phyloP scores from a whole-genome alignment of 2,888 invertebrate genomes.

The Sinodicranocentrus sp. region DNA sequence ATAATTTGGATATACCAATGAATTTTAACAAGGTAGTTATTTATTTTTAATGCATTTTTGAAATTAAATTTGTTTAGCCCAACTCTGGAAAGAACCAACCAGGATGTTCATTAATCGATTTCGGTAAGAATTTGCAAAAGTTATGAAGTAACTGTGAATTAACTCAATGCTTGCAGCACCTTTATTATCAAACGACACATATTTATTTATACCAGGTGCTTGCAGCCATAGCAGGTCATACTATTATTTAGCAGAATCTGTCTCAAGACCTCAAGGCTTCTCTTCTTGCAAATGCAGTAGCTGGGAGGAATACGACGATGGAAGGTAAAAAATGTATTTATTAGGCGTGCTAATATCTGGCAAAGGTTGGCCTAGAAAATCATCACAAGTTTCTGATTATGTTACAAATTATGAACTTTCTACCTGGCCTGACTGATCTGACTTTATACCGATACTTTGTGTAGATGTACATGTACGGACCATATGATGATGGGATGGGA shows the following conservation, averaged over 20 bases:
- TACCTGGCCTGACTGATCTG: no score
- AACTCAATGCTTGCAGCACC: no score
- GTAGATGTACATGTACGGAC: slow-evolving; percentile 31
- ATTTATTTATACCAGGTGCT: slow-evolving; percentile 42
- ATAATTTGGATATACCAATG: no score
- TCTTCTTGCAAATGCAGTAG: slow-evolving; percentile 66
- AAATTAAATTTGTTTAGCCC: slow-evolving; percentile 58
- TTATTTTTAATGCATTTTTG: neutral
- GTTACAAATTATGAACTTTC: no score
- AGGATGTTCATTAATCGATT: slow-evolving; percentile 59
- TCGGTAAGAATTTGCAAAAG: slow-evolving; percentile 9
- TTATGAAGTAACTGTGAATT: no score
- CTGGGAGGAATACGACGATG: slow-evolving; percentile 61
- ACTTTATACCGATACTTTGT: no score
- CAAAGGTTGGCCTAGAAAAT: no score
- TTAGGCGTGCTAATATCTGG: neutral
- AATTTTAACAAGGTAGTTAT: no score
- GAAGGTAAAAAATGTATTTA: no score
- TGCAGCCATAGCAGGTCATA: slow-evolving; percentile 72
- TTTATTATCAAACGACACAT: neutral
- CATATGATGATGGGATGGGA: slow-evolving; percentile 42
- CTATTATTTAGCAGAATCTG: slow-evolving; percentile 64
- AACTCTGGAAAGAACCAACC: slow-evolving; percentile 72
- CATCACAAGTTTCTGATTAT: no score
- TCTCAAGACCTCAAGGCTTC: slow-evolving; percentile 45